Base-by-base conservation (phyloP, 2,113 vertebrate genomes). In the Halichoeres trimaculatus region DNA sequence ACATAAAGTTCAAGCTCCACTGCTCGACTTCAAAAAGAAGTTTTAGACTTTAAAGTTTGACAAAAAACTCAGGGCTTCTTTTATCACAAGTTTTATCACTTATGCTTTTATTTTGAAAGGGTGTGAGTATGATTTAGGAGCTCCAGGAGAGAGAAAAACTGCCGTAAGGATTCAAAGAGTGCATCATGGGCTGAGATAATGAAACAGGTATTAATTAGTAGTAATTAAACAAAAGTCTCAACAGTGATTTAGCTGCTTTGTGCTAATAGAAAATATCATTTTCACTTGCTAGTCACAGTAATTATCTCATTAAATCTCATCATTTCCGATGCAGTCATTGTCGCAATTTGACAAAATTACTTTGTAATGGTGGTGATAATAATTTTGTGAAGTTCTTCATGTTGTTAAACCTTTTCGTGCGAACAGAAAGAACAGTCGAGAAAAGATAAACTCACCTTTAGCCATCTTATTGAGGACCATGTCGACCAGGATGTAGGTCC, bases 381-480 rank as follows among this genome's bases (percentile, higher is more conserved):
- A 59, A 40, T 17, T 43, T 16, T 43, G 13, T 43, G 41, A 16
- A 43, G 41, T 43, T 2, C 41, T 16, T 43, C 13, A 5, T 17
- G 41, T 17, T 13, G 13, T 43, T 5, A 16, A 13, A 16, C 5
- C 14, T 5, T 5, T 4, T 41, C 4, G 10, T 4, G 2, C 6
- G 54, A 34, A 1, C 10, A 19, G 2, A 24, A 34, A 2, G 16
- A 7, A 9, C 22, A 59, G 20, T 53, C 10, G 13, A 8, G 43
- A 34, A 16, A 1, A 3, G 3, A 1, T 19, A n/a, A 70, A 81
- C 94, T 78, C 89, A 99, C 98, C 98, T 96, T 99, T 99, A 17
- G 97, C 95, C 97, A 99, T 99, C 87, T 97, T 96, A 92, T 99
- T 99, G 81, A 99, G 94, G 63, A 99, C 98, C 98, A 99, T 99